phyloP scores from a whole-genome alignment of 2,797 vertebrate species.

The Garrulus glandarius region DNA sequence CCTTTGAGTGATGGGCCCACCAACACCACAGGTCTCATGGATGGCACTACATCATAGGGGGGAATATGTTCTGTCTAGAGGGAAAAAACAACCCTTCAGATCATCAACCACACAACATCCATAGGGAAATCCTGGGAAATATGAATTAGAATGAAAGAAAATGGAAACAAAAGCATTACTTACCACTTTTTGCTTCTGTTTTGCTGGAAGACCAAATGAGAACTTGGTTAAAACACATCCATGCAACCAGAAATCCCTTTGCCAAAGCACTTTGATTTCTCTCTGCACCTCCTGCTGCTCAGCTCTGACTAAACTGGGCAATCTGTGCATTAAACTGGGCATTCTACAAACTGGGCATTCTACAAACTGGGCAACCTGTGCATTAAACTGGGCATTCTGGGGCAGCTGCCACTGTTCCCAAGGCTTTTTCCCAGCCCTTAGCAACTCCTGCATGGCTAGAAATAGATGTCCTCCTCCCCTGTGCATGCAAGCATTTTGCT shows the following conservation, averaged over 20 bases:
- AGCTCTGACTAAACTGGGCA: background rate
- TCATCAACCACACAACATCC: background rate
- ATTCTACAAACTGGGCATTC: background rate
- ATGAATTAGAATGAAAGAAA: background rate
- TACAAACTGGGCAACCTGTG: rapidly evolving
- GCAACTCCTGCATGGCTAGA: background rate
- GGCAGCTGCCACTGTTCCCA: background rate
- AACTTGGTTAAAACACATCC: conserved; percentile 57
- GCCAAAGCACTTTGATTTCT: background rate
- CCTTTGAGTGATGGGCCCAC: conserved; percentile 97
- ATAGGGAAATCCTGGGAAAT: background rate
- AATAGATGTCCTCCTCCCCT: background rate
- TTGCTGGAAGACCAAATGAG: conserved; percentile 85
- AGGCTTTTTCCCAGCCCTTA: background rate
- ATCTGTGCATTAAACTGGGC: rapidly evolving
- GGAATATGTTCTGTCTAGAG: conserved; percentile 91
- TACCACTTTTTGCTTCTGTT: conserved; percentile 99
- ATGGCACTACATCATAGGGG: conserved; percentile 96
- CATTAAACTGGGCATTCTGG: background rate
- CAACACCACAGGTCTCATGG: conserved; percentile 96
- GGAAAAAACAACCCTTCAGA: background rate
- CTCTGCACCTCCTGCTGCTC: background rate
- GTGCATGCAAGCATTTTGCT: background rate
- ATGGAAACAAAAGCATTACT: conserved; percentile 71
- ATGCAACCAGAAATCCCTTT: background rate